Percentiles rank a stretch among this genome's conserved stretches.
Evolutionary conservation across 2,797 vertebrate genomes (phyloP).

Genomic region (Menidia menidia): DNA sequence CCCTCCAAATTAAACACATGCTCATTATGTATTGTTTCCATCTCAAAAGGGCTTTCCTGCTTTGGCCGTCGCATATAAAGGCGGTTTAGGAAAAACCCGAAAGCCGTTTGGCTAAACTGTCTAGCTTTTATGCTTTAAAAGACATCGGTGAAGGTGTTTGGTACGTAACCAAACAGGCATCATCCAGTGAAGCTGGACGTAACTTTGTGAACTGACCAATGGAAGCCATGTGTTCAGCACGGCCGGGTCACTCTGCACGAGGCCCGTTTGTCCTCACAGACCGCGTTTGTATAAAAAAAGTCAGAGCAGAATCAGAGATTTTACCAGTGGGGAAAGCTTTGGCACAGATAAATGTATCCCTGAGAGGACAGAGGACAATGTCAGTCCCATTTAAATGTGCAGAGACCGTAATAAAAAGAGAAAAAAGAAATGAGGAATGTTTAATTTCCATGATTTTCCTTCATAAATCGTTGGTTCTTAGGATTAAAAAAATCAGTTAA

Average conservation of each 20-base stretch:
- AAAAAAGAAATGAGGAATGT: no score
- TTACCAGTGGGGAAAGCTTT: not conserved
- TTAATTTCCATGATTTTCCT: no score
- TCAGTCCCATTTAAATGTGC: no score
- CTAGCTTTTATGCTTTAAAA: not conserved
- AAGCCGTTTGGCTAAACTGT: not conserved
- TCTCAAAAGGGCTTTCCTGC: not conserved
- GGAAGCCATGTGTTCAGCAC: not conserved
- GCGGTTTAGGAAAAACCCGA: not conserved
- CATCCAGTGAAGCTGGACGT: not conserved
- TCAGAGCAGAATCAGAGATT: constrained; percentile 5
- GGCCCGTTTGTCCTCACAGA: not conserved
- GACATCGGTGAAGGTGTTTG: not conserved
- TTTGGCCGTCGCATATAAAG: not conserved
- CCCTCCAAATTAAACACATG: constrained; percentile 30
- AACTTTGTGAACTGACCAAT: not conserved
- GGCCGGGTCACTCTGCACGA: no score
- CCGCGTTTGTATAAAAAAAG: not conserved
- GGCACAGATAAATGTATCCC: constrained; percentile 7
- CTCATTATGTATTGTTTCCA: not conserved
- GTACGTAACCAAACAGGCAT: not conserved
- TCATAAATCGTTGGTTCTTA: no score
- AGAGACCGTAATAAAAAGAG: no score
- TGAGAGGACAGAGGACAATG: not conserved
- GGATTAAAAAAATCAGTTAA: no score